Base-by-base conservation (phyloP, 2,888 invertebrate genomes). In the Nowickia ferox region DNA sequence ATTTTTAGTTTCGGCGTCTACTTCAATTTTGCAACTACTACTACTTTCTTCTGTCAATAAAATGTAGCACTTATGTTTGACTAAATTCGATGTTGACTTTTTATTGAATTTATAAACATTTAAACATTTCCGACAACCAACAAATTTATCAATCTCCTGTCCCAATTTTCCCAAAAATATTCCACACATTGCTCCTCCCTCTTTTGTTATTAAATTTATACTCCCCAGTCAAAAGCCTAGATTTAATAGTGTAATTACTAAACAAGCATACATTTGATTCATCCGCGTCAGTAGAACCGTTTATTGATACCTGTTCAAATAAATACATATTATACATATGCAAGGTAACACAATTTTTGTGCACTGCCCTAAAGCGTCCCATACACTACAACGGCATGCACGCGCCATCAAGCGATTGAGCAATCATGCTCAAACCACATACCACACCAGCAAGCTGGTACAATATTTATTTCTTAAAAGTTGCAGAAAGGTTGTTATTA, bases 41-140 rank as follows among this genome's bases (percentile, higher is more conserved):
- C 53, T 68, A 53, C 38, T 38, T 51, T 69, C 40, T 40, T 69
- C 42, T 68, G 66, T 53, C 46, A 44, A 55, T 68, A 19, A 53
- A 44, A 68, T 55, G 42, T 74, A 84, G 44, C 84, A 78, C 55
- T 78, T 84, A 46, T 84, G 84, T 42, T 59, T 84, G 4, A 78
- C 74, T 19, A 72, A 82, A 65, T 76, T 82, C 38, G 76, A 82
- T 15, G 82, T 76, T 13, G 63, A 19, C 1, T 38, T 51, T 13
- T 15, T 57, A 42, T 40, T 51, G 38, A 63, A 85, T 65, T 69
- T 82, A 19, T 72, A 78, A 42, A 85, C 51, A 76, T 71, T 77
- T 17, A 5, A 17, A 42, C 82, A 85, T n/a, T 10, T 57, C 17
- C 74, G 48, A 55, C 85, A 85, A 11, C 19, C 61, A 22, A 78